Evolutionary conservation across 92 coral and sea anemone genomes (phyloP).

Genomic region (Heliopora coerulea): DNA sequence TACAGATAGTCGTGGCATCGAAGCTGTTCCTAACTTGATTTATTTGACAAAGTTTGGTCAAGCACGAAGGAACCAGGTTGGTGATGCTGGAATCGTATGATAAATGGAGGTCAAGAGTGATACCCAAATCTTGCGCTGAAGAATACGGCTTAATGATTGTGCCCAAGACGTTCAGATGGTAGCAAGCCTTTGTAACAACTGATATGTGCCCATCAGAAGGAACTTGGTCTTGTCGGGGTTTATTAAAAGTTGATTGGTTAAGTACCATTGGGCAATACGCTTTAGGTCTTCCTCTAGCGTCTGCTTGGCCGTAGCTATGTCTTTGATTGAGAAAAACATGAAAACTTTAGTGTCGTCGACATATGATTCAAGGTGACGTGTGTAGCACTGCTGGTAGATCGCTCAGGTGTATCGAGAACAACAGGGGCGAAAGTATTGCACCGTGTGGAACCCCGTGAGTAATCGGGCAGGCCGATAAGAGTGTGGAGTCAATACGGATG

Average conservation of each 20-base stretch:
- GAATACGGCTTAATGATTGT: constrained; percentile 40
- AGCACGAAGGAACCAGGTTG: constrained; percentile 36
- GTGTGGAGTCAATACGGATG: constrained; percentile 53
- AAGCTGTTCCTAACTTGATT: constrained; percentile 44
- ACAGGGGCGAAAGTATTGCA: constrained; percentile 57
- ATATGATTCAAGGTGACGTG: constrained; percentile 54
- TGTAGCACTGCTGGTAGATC: constrained; percentile 46
- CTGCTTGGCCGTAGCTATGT: constrained; percentile 7
- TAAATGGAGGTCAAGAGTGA: constrained; percentile 44
- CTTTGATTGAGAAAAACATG: constrained; percentile 48
- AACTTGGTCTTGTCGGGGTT: constrained; percentile 59
- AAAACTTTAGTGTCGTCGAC: constrained; percentile 61
- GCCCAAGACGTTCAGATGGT: constrained; percentile 19
- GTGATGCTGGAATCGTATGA: constrained; percentile 40
- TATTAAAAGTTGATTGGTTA: constrained; percentile 52
- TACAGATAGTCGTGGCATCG: constrained; percentile 35
- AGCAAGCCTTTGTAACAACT: constrained; percentile 30
- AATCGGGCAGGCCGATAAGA: constrained; percentile 46
- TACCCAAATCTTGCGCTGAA: constrained; percentile 49
- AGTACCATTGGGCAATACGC: constrained; percentile 58
- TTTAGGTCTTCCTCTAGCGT: constrained; percentile 53
- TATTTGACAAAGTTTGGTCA: constrained; percentile 49
- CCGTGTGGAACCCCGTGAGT: constrained; percentile 66
- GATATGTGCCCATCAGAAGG: constrained; percentile 53
- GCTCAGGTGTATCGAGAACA: constrained; percentile 48